Percentiles rank a stretch among this genome's conserved stretches.
Conservation (phyloP, 1,140 invertebrate genomes). For the Trypoxylus dichotomus region DNA sequence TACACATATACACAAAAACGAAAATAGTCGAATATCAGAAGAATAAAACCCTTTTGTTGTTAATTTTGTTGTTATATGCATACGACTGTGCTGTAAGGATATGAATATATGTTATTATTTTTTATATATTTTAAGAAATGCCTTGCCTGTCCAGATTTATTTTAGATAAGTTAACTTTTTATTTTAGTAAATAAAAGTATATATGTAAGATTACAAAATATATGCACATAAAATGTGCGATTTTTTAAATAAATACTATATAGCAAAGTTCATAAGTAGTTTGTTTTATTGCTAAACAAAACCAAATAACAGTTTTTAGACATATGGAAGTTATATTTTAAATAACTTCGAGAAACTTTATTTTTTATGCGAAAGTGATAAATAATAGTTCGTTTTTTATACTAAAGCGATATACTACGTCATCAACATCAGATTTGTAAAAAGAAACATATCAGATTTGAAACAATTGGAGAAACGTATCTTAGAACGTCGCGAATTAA, state of each 20-base stretch:
- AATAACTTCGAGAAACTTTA: too few species aligned
- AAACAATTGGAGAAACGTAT: too few species aligned
- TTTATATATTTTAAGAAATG: conserved; percentile 27
- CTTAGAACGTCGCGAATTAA: too few species aligned
- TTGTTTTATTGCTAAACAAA: conserved; percentile 28
- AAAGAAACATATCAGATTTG: too few species aligned
- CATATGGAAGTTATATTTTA: too few species aligned
- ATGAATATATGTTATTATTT: background rate
- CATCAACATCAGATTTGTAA: too few species aligned
- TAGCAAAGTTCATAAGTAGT: conserved; percentile 17
- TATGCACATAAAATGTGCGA: conserved; percentile 33
- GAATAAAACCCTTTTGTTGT: conserved; percentile 23
- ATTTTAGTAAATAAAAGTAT: conserved; percentile 30
- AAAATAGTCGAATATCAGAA: conserved; percentile 33
- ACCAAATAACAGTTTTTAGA: too few species aligned
- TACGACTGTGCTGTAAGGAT: background rate
- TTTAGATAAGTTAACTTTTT: conserved; percentile 4
- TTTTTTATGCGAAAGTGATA: too few species aligned
- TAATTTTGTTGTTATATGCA: conserved; percentile 13
- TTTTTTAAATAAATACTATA: conserved; percentile 36
- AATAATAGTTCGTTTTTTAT: too few species aligned
- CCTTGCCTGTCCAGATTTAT: conserved; percentile 26
- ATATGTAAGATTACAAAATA: conserved; percentile 36
- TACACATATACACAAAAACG: conserved; percentile 26
- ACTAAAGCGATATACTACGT: too few species aligned